Percentiles rank a stretch among this genome's conserved stretches.
phyloP scores from a whole-genome alignment of 2,113 vertebrate genomes.

The Myiozetetes cayanensis region DNA sequence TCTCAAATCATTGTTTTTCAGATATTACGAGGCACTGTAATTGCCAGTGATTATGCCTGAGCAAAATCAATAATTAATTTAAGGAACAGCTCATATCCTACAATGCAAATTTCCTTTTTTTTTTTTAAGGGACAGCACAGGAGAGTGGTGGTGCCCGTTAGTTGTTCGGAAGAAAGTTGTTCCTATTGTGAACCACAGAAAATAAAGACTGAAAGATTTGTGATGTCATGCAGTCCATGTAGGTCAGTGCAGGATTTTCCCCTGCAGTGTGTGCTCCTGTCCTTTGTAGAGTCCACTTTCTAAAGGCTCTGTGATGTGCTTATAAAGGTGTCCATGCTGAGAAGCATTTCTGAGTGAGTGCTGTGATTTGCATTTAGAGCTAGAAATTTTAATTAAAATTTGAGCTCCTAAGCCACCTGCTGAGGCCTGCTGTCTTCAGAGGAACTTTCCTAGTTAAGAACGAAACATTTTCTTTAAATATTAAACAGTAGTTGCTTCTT shows the following conservation, averaged over 20 bases:
- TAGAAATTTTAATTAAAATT: slow-evolving; percentile 68
- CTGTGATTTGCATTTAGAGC: slow-evolving; percentile 71
- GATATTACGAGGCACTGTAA: background rate
- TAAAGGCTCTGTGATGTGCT: slow-evolving; percentile 24
- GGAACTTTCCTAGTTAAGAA: slow-evolving; percentile 31
- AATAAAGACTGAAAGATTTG: slow-evolving; percentile 11
- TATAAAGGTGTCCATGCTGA: slow-evolving; percentile 45
- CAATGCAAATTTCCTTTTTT: background rate
- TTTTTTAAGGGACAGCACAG: background rate
- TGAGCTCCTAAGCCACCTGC: slow-evolving; percentile 63
- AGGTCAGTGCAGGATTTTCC: slow-evolving; percentile 34
- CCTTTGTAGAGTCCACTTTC: slow-evolving; percentile 45
- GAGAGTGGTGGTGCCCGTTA: background rate
- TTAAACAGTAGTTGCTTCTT: slow-evolving; percentile 36
- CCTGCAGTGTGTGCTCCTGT: background rate
- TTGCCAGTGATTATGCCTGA: background rate
- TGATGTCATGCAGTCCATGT: slow-evolving; percentile 11
- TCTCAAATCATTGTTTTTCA: background rate
- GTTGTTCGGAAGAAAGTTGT: background rate
- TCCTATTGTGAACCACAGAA: background rate
- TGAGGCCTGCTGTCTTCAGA: slow-evolving; percentile 53
- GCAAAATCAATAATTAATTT: slow-evolving; percentile 45
- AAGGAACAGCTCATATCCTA: background rate
- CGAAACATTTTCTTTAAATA: slow-evolving; percentile 55
- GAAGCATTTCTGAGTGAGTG: slow-evolving; percentile 52